These are phyloP conservation scores for Tinea pellionella DNA, from an alignment of 2,888 invertebrate species.

Conservation along the genomic window DNA sequence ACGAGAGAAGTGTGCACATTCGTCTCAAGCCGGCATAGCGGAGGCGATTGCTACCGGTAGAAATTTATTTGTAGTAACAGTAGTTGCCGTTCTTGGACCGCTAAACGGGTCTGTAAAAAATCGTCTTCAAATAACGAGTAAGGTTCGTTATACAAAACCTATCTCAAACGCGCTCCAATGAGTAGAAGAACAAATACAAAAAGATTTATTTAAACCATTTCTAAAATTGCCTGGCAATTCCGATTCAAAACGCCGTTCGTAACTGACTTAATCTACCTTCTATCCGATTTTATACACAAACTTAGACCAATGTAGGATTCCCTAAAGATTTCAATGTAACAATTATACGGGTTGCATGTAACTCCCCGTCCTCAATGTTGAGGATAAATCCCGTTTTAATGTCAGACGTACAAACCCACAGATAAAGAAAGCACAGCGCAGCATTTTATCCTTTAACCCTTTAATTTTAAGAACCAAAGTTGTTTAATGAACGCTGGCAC, in stretches of 20 bases:
- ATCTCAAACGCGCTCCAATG: neutral
- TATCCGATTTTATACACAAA: neutral
- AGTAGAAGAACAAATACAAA: neutral
- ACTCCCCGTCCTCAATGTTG: neutral
- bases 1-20: too few relatives aligned
- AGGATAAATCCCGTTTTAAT: constrained; percentile 1
- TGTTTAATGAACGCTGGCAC: neutral
- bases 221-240: neutral
- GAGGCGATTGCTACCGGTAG: too few relatives aligned
- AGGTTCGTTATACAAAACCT: neutral
- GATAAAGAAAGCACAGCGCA: neutral
- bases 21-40: too few relatives aligned
- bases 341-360: neutral
- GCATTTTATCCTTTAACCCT: neutral
- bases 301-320: neutral
- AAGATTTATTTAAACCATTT: neutral
- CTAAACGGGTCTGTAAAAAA: neutral
- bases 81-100: too few relatives aligned
- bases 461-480: neutral
- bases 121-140: neutral
- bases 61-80: too few relatives aligned
- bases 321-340: constrained; percentile 3
- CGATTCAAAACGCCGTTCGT: neutral
- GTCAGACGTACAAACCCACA: neutral
- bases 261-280: neutral